These are phyloP conservation scores for Suncus etruscus DNA, from an alignment of 2,113 vertebrate genomes.

Conservation along the genomic window DNA sequence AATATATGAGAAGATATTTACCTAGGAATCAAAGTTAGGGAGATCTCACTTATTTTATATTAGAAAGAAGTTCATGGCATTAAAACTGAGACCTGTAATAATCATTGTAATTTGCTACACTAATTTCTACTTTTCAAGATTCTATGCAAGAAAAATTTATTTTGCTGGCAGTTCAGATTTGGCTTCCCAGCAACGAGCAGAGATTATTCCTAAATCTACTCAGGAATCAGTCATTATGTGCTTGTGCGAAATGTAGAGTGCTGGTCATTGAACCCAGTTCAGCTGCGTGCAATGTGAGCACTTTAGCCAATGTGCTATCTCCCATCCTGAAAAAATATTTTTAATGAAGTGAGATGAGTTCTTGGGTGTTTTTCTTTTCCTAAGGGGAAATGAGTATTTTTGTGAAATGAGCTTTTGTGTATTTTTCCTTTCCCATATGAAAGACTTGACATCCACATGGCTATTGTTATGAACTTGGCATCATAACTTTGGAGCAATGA, in stretches of 20 bases:
- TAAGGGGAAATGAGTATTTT: background rate
- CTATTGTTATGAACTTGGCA: conserved; percentile 62
- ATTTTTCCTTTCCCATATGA: conserved; percentile 61
- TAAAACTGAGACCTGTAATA: conserved; percentile 71
- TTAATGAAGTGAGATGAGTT: too few relatives aligned
- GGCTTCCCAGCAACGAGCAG: too few relatives aligned
- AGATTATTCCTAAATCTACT: too few relatives aligned
- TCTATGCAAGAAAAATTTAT: too few relatives aligned
- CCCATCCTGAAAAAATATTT: too few relatives aligned
- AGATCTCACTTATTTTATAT: conserved; percentile 63
- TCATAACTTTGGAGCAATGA: conserved; percentile 34
- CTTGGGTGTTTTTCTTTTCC: conserved; percentile 54
- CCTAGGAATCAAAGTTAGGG: background rate
- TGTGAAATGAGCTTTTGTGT: background rate
- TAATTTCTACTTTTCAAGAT: too few relatives aligned
- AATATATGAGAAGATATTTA: background rate
- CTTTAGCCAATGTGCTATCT: too few relatives aligned
- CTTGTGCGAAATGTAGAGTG: too few relatives aligned
- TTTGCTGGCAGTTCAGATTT: too few relatives aligned
- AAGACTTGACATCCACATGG: conserved; percentile 22
- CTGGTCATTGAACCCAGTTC: too few relatives aligned
- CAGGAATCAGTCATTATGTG: too few relatives aligned
- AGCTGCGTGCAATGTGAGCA: too few relatives aligned
- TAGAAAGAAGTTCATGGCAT: conserved; percentile 71
- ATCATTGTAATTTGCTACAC: conserved; percentile 58